Base-by-base conservation (phyloP, 2,797 vertebrate genomes). In the Spheniscus humboldti region DNA sequence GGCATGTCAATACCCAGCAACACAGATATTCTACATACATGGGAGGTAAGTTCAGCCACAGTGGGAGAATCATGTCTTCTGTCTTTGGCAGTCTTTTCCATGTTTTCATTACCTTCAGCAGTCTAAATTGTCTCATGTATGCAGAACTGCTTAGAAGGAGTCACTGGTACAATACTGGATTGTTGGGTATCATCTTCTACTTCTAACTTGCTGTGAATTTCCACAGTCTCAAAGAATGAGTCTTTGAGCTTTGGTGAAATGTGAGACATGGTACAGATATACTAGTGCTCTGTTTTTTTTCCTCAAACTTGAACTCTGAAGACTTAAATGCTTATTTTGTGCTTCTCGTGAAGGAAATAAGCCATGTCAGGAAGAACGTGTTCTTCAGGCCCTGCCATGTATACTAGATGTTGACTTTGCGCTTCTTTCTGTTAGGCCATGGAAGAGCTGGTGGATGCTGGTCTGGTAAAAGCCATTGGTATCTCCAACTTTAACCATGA, bases 401-500 rank as follows among this genome's bases (percentile, higher is more conserved):
- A 1, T 16, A 3, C n/a, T 55, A 19, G 20, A 4, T 83, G 13
- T 37, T 96, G 59, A 88, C 6, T 50, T 74, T 63, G 22, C 22
- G 7, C 31, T 25, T 8, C 37, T 83, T 60, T 60, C 50, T 86
- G 6, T 41, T 78, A 99, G 99, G 99, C 86, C 24, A 99, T 99
- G 99, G 99, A 99, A 35, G 98, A 99, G 75, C 98, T 99, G 91
- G 97, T 99, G 72, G 99, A 99, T 43, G 98, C 98, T 25, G 99
- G 99, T 5, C 90, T 99, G 96, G 99, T 99, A 69, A 99, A 99
- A 97, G 98, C 99, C 10, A 98, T 99, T 31, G 99, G 99, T 0
- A 22, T 99, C 82, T 99, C 99, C 82, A 99, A 99, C 98, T 99
- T 99, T 89, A 99, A 99, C 98, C 98, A 92, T 78, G 97, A 98